Base-by-base conservation (phyloP, 2,888 invertebrate genomes). In the Labia minor region DNA sequence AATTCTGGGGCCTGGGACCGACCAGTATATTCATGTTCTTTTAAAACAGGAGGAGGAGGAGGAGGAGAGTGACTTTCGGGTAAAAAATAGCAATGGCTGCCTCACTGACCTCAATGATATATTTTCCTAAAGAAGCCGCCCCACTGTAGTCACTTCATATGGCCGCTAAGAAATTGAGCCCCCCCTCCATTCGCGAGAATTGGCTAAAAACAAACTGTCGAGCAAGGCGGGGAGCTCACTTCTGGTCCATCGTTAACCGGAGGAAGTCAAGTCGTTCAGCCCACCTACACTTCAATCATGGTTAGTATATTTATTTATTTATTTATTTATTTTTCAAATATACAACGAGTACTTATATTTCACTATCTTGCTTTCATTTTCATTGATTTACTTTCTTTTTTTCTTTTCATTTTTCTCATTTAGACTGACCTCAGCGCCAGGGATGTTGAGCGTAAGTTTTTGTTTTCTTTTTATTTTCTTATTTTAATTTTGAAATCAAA, bases 391-490 rank as follows among this genome's bases (percentile, higher is more conserved):
- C 26, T 26, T 26, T 26, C 26, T 26, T 26, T 26, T 26, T 26
- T 26, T 26, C 26, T 26, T n/a, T n/a, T 10, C 16, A 10, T 49
- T 49, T 49, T 49, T 49, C 26, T 8, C 26, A 26, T 26, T 18
- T 65, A 65, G 21, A 49, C 62, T 61, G 74, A 74, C 65, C 71
- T 74, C 62, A 73, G 71, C 68, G 71, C 73, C 49, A 72, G 71
- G 67, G 74, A 74, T 67, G 71, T 74, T 73, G 74, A 74, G 67
- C 71, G 74, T 74, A 70, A 73, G 74, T 71, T 26, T 26, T 26
- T 26, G 26, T 26, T 8, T 26, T 8, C 26, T 8, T 26, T 26
- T 26, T 26, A 26, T 26, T 26, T 26, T 6, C 8, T 26, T 26
- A 11, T 21, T 37, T 37, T 64, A 20, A 21, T 33, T n/a, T n/a